phyloP scores from a whole-genome alignment of 2,797 vertebrate species.

The Otolemur crassicaudatus region DNA sequence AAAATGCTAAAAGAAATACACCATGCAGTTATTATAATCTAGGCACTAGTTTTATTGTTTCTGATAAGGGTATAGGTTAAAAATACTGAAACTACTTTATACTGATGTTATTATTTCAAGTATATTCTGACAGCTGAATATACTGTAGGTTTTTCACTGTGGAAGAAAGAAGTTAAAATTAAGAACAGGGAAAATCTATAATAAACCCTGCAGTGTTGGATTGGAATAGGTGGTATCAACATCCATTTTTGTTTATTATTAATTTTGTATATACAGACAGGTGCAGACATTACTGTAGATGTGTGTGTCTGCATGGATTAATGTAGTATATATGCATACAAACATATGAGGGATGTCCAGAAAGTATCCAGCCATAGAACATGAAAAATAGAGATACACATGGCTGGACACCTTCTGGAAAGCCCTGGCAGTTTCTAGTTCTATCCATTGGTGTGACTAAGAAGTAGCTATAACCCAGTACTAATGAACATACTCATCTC shows the following conservation, averaged over 20 bases:
- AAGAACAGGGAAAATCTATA: neutral
- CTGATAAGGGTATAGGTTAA: neutral
- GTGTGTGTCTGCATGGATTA: neutral
- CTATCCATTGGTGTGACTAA: neutral
- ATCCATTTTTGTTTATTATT: neutral
- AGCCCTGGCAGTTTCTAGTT: neutral
- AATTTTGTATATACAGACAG: neutral
- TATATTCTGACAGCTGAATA: neutral
- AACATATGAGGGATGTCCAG: neutral
- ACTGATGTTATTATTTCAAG: neutral
- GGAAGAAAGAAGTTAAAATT: constrained; percentile 8
- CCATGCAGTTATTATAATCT: neutral
- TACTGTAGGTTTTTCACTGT: neutral
- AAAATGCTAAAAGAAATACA: neutral
- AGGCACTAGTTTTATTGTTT: neutral
- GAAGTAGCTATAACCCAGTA: neutral
- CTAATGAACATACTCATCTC: neutral
- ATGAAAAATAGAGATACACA: too few species aligned
- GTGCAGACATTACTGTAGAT: neutral
- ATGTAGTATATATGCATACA: neutral
- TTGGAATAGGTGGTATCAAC: neutral
- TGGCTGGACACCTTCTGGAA: too few species aligned
- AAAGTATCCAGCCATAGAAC: too few species aligned
- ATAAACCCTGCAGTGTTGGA: neutral
- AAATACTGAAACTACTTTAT: constrained; percentile 23